These are phyloP conservation scores for Cenopis cana DNA, from an alignment of 2,888 invertebrate species.

Conservation along the genomic window DNA sequence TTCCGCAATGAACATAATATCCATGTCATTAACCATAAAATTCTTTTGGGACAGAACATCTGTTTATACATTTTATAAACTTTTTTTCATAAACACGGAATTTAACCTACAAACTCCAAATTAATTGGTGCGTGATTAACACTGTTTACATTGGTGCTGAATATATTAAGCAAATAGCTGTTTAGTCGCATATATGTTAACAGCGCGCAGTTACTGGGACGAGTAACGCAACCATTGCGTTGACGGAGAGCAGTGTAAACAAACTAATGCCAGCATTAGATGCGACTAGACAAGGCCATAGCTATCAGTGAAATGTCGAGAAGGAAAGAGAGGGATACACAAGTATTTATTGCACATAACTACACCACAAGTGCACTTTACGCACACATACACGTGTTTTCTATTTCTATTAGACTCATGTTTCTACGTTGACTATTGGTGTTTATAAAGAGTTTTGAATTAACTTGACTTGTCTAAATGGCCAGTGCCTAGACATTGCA, in stretches of 20 bases:
- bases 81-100: slow-evolving; percentile 54
- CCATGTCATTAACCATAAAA: slow-evolving; percentile 64
- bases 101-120: slow-evolving; percentile 60
- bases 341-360: slow-evolving; percentile 82
- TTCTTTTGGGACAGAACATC: slow-evolving; percentile 59
- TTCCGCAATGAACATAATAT: slow-evolving; percentile 57
- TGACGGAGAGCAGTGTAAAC: slow-evolving; percentile 62
- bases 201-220: slow-evolving; percentile 43
- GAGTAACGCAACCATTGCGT: slow-evolving; percentile 31
- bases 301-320: slow-evolving; percentile 85
- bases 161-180: slow-evolving; percentile 11
- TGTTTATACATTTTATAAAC: slow-evolving; percentile 60
- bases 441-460: slow-evolving; percentile 62
- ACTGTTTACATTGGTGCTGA: slow-evolving; percentile 23
- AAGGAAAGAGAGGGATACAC: slow-evolving; percentile 82
- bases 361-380: slow-evolving; percentile 77
- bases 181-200: slow-evolving; percentile 5
- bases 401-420: slow-evolving; percentile 77
- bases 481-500: neutral
- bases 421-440: slow-evolving; percentile 70
- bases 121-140: slow-evolving; percentile 49
- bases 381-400: slow-evolving; percentile 74
- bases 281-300: slow-evolving; percentile 85
- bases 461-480: slow-evolving; percentile 48
- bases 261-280: slow-evolving; percentile 83